Percentiles rank a stretch among this genome's conserved stretches.
phyloP scores from a whole-genome alignment of 23 tunicate species.

The Ciona savignyi region DNA sequence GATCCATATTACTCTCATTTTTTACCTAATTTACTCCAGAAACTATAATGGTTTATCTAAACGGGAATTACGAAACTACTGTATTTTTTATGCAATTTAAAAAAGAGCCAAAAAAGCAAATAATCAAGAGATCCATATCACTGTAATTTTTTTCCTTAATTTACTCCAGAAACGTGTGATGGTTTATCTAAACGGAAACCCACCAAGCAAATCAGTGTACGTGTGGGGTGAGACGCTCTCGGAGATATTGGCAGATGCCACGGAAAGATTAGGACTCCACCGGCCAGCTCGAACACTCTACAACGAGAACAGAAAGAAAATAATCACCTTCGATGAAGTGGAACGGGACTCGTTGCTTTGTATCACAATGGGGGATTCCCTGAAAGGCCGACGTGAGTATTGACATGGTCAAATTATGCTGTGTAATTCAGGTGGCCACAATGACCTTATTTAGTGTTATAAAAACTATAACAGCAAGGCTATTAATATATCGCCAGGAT shows the following conservation, averaged over 20 bases:
- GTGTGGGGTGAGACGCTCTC: conserved; percentile 67
- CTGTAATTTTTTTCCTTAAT: not conserved
- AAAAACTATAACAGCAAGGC: not conserved
- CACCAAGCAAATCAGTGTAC: conserved; percentile 24
- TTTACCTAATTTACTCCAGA: too few species aligned
- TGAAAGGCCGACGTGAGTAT: conserved; percentile 61
- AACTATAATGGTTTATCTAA: too few species aligned
- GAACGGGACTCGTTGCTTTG: conserved; percentile 55
- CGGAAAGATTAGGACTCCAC: conserved; percentile 30
- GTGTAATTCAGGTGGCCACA: not conserved
- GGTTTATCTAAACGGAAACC: conserved; percentile 46
- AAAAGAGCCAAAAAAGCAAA: too few species aligned
- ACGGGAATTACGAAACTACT: too few species aligned
- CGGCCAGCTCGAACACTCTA: conserved; percentile 30
- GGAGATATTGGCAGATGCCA: conserved; percentile 53
- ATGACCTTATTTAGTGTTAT: too few species aligned
- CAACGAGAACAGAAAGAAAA: conserved; percentile 32
- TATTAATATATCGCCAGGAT: too few species aligned
- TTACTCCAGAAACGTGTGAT: conserved; percentile 82
- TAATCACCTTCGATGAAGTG: conserved; percentile 51
- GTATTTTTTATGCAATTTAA: too few species aligned
- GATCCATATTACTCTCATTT: too few species aligned
- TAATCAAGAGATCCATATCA: too few species aligned
- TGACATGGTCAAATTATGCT: not conserved
- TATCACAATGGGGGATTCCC: conserved; percentile 43